Conservation (phyloP, 2,797 vertebrate species). For the Pristis pectinata region DNA sequence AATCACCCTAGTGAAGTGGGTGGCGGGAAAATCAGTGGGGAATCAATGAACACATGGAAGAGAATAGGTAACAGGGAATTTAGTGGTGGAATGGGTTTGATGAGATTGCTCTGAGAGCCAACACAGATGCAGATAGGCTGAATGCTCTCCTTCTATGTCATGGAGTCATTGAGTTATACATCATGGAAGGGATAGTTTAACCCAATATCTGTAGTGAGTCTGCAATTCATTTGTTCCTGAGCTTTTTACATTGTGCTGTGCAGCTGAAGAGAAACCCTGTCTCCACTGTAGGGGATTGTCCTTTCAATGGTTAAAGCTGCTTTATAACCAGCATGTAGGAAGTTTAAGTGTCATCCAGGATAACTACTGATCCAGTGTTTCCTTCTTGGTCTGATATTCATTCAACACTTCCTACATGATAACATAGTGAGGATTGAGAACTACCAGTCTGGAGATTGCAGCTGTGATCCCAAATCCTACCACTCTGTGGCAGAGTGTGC, state of each 20-base stretch:
- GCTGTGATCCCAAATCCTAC: conserved; percentile 28
- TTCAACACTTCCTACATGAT: no score
- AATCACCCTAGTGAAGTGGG: no score
- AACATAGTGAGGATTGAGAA: not conserved
- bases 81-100: no score
- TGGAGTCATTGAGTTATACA: no score
- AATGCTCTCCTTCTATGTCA: no score
- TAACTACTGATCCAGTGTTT: not conserved
- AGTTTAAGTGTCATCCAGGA: not conserved
- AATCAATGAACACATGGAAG: no score
- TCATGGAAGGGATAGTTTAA: no score
- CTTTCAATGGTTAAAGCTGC: not conserved
- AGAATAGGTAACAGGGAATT: no score
- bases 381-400: not conserved
- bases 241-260: not conserved
- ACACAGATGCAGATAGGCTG: no score
- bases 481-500: conserved; percentile 34
- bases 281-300: not conserved
- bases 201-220: not conserved
- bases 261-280: not conserved
- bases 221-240: not conserved
- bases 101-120: no score
- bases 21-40: no score
- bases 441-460: not conserved
- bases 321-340: not conserved